These are phyloP conservation scores for Rhagophthalmus giganteus DNA, from an alignment of 2,888 invertebrate species.

Conservation along the genomic window DNA sequence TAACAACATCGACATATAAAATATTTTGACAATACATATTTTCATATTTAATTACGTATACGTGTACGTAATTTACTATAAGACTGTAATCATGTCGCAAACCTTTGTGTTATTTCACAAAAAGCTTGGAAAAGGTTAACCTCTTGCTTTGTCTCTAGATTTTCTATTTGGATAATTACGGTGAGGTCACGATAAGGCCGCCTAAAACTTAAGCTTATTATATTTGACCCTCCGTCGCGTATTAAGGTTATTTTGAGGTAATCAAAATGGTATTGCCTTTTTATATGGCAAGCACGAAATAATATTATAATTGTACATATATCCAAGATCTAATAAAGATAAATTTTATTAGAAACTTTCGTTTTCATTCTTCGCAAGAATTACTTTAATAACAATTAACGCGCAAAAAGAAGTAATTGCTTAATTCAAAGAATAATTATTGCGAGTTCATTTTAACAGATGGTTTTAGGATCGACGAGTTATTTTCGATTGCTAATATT, in stretches of 20 bases:
- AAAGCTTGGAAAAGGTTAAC: slow-evolving; percentile 3
- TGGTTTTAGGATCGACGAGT: no score
- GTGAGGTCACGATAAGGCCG: slow-evolving; percentile 3
- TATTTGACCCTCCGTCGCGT: not conserved
- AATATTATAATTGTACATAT: not conserved
- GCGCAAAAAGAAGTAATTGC: no score
- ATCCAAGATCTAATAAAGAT: not conserved
- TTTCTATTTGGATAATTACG: slow-evolving; percentile 3
- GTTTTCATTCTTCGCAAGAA: no score
- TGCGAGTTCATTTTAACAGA: no score
- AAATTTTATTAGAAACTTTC: not conserved
- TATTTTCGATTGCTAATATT: no score
- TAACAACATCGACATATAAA: no score
- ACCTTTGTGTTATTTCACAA: not conserved
- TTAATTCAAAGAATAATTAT: no score
- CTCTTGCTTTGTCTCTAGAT: slow-evolving; percentile 1
- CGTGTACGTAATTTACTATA: no score
- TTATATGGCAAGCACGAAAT: not conserved
- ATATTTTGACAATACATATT: no score
- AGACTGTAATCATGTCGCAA: slow-evolving; percentile 2
- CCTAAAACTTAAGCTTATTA: slow-evolving; percentile 2
- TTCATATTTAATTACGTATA: no score
- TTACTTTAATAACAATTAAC: no score
- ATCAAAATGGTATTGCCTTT: slow-evolving; percentile 1
- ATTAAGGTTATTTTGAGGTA: slow-evolving; percentile 2